Evolutionary conservation across 2,888 invertebrate species (phyloP), one percentile per base, ranked within the genome.

Genomic region (Cryptocephalus moraei): DNA sequence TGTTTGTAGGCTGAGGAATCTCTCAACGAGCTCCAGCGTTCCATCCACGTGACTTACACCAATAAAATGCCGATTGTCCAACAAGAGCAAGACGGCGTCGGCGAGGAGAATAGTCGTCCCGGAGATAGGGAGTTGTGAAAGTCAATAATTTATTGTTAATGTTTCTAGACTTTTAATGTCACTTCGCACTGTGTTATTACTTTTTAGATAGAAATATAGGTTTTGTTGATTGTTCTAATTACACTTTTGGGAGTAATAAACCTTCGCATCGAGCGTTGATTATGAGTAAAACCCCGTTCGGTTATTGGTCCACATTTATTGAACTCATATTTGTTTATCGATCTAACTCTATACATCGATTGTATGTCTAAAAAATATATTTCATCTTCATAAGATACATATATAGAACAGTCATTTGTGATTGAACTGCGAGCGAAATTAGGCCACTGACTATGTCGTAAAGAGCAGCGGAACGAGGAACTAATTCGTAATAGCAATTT

Each of bases 1-100:
- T 6, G 22, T 49, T 50, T 49, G 43, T 73, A 87, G 86, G 87
- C 87, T 54, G 88, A 89, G 72, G 82, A 82, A 67, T 84, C 86
- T 47, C 73, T 89, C 59, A 80, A 78, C 53, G 84, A 84, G 68
- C 73, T 89, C 47, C 78, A 87, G 68, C 79, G 79, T 64, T 69
- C 75, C 49, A 76, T 79, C 61, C 75, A 76, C 59, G 75, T 76
- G n/a, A 70, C 73, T 48, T 71, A 74, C 53, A 71, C 75, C 49
- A 75, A 73, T 59, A 75, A 76, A 62, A 69, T 77, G 56, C 67
- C 75, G 57, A 73, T 75, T 43, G 71, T 74, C 50, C 63, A 75
- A 53, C 63, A 65, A 49, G 60, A 59, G 48, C 60, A 63, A 48
- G 32, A 31, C 31, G 42, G 10, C n/a, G 32, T 11, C 31, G 42